Conservation (phyloP, 1,140 invertebrate genomes). For the Hetaerina americana region DNA sequence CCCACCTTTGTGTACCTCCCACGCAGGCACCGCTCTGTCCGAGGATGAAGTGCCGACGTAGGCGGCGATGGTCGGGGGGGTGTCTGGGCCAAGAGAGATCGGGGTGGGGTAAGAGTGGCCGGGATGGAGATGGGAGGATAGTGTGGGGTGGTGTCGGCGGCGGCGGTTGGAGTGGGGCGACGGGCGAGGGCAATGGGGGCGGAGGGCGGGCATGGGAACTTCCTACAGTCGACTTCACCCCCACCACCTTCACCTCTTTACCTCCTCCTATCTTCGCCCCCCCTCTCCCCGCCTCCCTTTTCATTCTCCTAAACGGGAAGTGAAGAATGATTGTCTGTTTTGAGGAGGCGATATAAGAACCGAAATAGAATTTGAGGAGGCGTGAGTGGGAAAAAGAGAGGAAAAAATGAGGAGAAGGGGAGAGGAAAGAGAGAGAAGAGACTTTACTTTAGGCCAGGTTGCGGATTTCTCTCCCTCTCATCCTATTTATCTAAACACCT, state of each 20-base stretch:
- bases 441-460: not conserved
- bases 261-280: too few species aligned
- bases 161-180: too few species aligned
- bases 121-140: too few species aligned
- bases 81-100: not conserved
- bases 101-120: too few species aligned
- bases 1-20: not conserved
- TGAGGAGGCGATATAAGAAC: not conserved
- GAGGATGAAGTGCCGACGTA: not conserved
- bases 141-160: too few species aligned
- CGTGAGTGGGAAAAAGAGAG: not conserved
- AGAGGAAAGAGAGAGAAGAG: not conserved
- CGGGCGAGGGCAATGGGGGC: too few species aligned
- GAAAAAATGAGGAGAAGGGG: not conserved
- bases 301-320: not conserved
- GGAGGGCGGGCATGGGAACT: too few species aligned
- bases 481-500: too few species aligned
- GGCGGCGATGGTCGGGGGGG: not conserved
- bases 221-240: too few species aligned
- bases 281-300: not conserved
- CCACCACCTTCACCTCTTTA: too few species aligned
- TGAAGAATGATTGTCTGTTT: not conserved
- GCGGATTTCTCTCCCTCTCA: not conserved
- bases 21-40: not conserved
- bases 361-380: not conserved